These are phyloP conservation scores for Bubo bubo DNA, from an alignment of 2,113 vertebrate genomes.

Conservation along the genomic window DNA sequence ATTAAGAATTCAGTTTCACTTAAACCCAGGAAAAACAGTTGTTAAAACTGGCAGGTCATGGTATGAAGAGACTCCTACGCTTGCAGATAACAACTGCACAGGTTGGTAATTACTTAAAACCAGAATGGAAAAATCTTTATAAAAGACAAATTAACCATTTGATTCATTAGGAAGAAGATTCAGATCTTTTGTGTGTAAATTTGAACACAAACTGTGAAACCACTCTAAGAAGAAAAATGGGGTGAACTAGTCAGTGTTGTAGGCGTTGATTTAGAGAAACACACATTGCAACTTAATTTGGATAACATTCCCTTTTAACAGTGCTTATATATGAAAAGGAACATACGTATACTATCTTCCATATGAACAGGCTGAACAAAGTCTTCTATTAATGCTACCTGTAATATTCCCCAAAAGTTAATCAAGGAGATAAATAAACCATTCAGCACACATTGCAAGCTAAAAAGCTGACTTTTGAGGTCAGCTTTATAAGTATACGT, in stretches of 20 bases:
- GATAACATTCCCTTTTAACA: background rate
- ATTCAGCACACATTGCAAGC: background rate
- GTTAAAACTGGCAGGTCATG: constrained; percentile 42
- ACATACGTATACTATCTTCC: background rate
- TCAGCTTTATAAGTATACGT: background rate
- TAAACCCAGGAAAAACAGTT: constrained; percentile 13
- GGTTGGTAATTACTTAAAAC: constrained; percentile 60
- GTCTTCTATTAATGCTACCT: background rate
- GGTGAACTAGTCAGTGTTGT: background rate
- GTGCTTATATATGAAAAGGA: background rate
- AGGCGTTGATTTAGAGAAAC: background rate
- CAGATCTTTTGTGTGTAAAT: background rate
- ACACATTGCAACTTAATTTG: background rate
- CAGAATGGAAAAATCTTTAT: constrained; percentile 39
- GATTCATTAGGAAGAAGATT: constrained; percentile 4
- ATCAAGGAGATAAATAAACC: background rate
- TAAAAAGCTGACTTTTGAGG: background rate
- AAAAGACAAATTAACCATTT: constrained; percentile 56
- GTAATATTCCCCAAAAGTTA: background rate
- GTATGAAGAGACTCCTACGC: constrained; percentile 7
- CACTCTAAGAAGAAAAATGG: background rate
- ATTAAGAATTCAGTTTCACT: constrained; percentile 48
- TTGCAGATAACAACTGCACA: constrained; percentile 39
- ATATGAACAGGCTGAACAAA: background rate
- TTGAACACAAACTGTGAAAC: background rate